Percentiles rank a stretch among this genome's conserved stretches.
Conservation (phyloP, 1,140 invertebrate species). For the Drosophila kikkawai region DNA sequence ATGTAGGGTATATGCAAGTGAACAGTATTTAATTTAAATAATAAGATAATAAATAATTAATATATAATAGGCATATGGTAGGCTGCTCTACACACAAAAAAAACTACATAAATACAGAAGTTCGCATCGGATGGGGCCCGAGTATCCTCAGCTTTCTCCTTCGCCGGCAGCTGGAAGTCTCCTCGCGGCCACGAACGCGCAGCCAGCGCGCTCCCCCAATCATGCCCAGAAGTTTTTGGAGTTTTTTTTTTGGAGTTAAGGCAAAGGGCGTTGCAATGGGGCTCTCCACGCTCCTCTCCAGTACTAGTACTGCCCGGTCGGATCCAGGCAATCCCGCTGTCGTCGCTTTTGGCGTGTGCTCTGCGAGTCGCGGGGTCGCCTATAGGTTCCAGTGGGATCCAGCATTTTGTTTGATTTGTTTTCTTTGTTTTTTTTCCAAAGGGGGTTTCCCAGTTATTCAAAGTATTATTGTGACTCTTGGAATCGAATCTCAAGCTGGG, state of each 20-base stretch:
- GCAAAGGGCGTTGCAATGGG: constrained; percentile 61
- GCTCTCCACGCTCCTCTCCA: background rate
- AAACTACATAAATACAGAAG: constrained; percentile 76
- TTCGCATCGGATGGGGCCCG: constrained; percentile 27
- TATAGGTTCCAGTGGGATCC: constrained; percentile 81
- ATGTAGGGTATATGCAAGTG: constrained; percentile 56
- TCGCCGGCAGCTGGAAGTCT: constrained; percentile 84
- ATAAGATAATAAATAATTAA: constrained; percentile 72
- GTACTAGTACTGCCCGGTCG: constrained; percentile 80
- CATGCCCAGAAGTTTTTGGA: constrained; percentile 58
- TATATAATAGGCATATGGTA: constrained; percentile 60
- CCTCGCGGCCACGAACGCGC: constrained; percentile 83
- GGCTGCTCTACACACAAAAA: constrained; percentile 41
- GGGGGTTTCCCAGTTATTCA: background rate
- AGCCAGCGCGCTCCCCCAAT: constrained; percentile 80
- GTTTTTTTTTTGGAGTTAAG: constrained; percentile 50
- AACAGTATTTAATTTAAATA: constrained; percentile 72
- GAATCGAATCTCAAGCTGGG: background rate
- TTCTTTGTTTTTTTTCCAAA: constrained; percentile 18
- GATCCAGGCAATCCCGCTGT: constrained; percentile 59
- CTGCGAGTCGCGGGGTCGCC: constrained; percentile 66
- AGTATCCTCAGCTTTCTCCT: constrained; percentile 70
- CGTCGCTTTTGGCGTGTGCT: constrained; percentile 70
- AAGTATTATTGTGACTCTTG: background rate
- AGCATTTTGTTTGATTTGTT: constrained; percentile 56